These are phyloP conservation scores for Hipparchia sbordonii DNA, from an alignment of 2,888 invertebrate genomes.

Conservation along the genomic window DNA sequence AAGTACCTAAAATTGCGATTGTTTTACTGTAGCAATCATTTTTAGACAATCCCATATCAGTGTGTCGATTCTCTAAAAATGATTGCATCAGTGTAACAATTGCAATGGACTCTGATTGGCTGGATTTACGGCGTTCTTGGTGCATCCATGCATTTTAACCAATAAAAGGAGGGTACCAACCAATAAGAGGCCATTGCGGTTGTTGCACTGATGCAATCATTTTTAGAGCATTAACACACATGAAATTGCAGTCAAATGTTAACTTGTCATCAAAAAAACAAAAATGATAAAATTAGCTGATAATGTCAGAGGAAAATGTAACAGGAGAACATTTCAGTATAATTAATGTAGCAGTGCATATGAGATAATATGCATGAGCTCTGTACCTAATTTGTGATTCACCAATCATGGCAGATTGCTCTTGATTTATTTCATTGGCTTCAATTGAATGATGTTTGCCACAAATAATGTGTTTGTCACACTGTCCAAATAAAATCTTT, in stretches of 20 bases:
- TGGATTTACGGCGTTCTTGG: too few relatives aligned
- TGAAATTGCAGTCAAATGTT: background rate
- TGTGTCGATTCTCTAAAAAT: too few relatives aligned
- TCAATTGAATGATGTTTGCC: slow-evolving; percentile 63
- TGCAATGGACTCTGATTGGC: too few relatives aligned
- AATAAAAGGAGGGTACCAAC: too few relatives aligned
- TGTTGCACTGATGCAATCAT: too few relatives aligned
- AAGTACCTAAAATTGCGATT: too few relatives aligned
- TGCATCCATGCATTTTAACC: too few relatives aligned
- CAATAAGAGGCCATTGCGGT: too few relatives aligned
- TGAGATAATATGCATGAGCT: slow-evolving; percentile 53
- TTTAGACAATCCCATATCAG: too few relatives aligned
- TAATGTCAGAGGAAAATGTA: background rate
- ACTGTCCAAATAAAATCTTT: slow-evolving; percentile 23
- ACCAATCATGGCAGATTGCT: slow-evolving; percentile 66
- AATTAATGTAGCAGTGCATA: slow-evolving; percentile 46
- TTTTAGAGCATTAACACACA: background rate
- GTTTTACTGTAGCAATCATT: too few relatives aligned
- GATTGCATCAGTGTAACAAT: too few relatives aligned
- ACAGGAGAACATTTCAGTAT: slow-evolving; percentile 31
- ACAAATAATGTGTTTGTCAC: slow-evolving; percentile 28
- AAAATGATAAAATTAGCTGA: background rate
- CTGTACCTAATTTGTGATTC: slow-evolving; percentile 59
- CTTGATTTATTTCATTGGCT: slow-evolving; percentile 61
- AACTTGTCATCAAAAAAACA: background rate